Evolutionary conservation across 2,888 invertebrate genomes (phyloP).

Genomic region (Acleris cristana): DNA sequence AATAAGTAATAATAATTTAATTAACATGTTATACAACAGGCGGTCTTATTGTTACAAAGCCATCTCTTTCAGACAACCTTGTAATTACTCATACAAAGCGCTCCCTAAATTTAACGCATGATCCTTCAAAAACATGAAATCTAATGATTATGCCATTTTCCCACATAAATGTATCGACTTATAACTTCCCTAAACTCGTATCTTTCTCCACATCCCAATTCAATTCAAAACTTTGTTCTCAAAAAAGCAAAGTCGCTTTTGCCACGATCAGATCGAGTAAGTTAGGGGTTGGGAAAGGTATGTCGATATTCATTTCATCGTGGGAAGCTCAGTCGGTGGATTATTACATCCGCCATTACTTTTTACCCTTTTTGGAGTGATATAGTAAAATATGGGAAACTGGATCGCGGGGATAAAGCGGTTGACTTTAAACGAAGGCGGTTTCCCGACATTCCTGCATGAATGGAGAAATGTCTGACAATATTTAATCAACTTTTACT

Average conservation of each 20-base stretch:
- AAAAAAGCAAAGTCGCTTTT: not conserved
- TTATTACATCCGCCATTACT: constrained; percentile 26
- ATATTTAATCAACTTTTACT: too few relatives aligned
- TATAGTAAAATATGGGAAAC: constrained; percentile 22
- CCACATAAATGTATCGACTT: constrained; percentile 9
- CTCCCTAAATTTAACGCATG: constrained; percentile 5
- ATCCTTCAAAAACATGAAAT: constrained; percentile 1
- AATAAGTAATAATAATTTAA: too few relatives aligned
- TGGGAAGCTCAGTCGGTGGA: constrained; percentile 1
- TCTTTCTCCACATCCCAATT: not conserved
- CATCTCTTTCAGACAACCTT: too few relatives aligned
- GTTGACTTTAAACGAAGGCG: not conserved
- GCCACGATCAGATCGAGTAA: not conserved
- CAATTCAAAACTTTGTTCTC: not conserved
- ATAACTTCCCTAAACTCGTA: not conserved
- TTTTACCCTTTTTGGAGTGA: constrained; percentile 11
- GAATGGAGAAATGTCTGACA: too few relatives aligned
- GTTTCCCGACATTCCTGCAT: not conserved
- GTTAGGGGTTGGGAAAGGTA: not conserved
- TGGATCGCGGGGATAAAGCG: not conserved
- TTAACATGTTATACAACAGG: too few relatives aligned
- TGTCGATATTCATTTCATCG: constrained; percentile 6
- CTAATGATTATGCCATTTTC: constrained; percentile 13
- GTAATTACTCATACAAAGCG: not conserved
- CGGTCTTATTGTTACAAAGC: too few relatives aligned